Conservation (phyloP, 1,140 invertebrate genomes). For the Ylistrum balloti region DNA sequence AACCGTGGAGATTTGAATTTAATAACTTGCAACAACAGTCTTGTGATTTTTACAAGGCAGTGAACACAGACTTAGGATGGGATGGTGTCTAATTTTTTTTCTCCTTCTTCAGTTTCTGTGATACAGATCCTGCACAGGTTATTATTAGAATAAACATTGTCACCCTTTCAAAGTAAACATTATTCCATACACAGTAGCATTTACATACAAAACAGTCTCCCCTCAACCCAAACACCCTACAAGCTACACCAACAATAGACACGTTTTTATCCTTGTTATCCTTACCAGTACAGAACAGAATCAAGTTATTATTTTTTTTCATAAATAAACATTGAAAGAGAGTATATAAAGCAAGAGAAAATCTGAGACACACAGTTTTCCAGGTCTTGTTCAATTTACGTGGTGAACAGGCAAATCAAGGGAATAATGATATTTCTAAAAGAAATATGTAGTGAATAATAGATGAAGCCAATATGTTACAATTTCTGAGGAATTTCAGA, state of each 20-base stretch:
- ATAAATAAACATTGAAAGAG: slow-evolving; percentile 11
- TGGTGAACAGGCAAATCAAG: not conserved
- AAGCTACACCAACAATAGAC: slow-evolving; percentile 19
- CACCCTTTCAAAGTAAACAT: slow-evolving; percentile 44
- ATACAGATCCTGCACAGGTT: slow-evolving; percentile 37
- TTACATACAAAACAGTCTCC: slow-evolving; percentile 52
- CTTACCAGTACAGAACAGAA: slow-evolving; percentile 1
- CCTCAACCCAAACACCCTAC: slow-evolving; percentile 22
- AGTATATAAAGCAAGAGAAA: not conserved
- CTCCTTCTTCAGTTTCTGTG: not conserved
- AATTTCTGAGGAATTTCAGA: not conserved
- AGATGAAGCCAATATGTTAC: not conserved
- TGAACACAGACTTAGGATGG: not conserved
- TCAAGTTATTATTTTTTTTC: slow-evolving; percentile 39
- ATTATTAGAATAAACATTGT: slow-evolving; percentile 58
- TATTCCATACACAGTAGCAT: slow-evolving; percentile 49
- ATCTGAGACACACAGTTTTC: not conserved
- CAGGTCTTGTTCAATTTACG: not conserved
- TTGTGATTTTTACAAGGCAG: not conserved
- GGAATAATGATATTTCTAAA: not conserved
- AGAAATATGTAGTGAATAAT: not conserved
- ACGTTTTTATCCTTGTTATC: slow-evolving; percentile 8
- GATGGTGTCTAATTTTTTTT: slow-evolving; percentile 23
- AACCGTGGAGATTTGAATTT: slow-evolving; percentile 38
- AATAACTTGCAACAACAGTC: not conserved